phyloP scores from a whole-genome alignment of 2,888 invertebrate genomes.

The Drosophila neotestacea region DNA sequence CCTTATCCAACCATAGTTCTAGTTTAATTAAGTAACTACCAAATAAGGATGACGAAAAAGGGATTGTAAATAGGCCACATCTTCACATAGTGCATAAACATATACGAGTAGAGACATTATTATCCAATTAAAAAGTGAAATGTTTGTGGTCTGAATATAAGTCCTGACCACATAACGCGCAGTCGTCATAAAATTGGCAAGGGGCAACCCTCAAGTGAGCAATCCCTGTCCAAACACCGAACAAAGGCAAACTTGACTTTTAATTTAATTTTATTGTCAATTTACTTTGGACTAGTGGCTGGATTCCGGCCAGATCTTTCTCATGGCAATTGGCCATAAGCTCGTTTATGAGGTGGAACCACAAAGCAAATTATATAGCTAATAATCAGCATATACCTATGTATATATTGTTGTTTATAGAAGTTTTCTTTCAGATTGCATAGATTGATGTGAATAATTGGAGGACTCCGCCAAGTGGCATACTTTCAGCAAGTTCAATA shows the following conservation, averaged over 20 bases:
- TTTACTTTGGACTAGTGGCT: constrained; percentile 21
- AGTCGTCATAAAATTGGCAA: constrained; percentile 30
- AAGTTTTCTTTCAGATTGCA: neutral
- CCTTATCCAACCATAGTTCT: constrained; percentile 25
- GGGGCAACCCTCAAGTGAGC: neutral
- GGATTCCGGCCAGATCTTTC: neutral
- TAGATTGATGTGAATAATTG: neutral
- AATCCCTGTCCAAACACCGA: neutral
- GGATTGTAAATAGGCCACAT: neutral
- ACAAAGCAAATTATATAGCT: constrained; percentile 56
- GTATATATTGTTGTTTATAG: neutral
- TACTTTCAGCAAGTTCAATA: constrained; percentile 22
- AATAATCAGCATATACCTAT: constrained; percentile 27
- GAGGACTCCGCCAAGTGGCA: neutral
- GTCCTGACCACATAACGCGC: constrained; percentile 60
- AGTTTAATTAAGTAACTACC: constrained; percentile 67
- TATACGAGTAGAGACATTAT: constrained; percentile 26
- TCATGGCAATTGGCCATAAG: constrained; percentile 12
- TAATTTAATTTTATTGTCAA: constrained; percentile 39
- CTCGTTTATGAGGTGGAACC: constrained; percentile 16
- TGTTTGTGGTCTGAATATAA: constrained; percentile 58
- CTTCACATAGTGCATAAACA: neutral
- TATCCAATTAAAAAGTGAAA: constrained; percentile 65
- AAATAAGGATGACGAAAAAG: neutral
- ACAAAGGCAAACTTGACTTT: constrained; percentile 18